Evolutionary conservation across 1,140 invertebrate species (phyloP), one percentile per base, ranked within the genome.

Genomic region (Scaptomyza hsui): DNA sequence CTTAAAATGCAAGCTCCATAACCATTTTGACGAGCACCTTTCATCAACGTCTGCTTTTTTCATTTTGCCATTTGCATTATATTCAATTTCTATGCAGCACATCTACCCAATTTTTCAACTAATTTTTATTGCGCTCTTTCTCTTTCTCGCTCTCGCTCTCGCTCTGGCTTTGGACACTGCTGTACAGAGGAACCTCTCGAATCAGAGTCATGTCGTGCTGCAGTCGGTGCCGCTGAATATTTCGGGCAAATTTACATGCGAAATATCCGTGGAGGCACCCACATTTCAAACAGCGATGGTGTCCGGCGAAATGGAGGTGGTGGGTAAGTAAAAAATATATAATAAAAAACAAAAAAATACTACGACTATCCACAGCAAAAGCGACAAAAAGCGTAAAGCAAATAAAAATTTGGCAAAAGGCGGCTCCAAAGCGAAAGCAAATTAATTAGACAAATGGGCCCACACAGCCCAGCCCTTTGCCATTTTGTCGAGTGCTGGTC

Each of bases 241-340:
- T 29, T 94, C 94, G 51, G 95, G 95, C 0, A 92, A 92, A 56
- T 97, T 95, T 91, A 95, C 94, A 67, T 97, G 96, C 91, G 96
- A 97, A 92, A 95, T 97, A 61, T 96, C 96, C 1, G 95, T 95
- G 1, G 96, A 97, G 90, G 95, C 95, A 10, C 96, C 96, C 1
- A 96, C 95, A 41, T 97, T 97, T 91, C 94, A 96, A 90, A 97
- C 96, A 0, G 94, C 94, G 1, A 94, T 95, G 76, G 94, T 94
- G 63, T 94, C 93, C 61, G 94, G 94, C 45, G 92, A 94, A 69
- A 94, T 96, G 94, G 94, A 95, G 78, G 94, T 97, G 57, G 94
- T 95, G 39, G 95, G 96, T 96, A 92, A 95, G 94, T 91, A 59
- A 69, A 63, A 61, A 55, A 29, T 29, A 29, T 29, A 29, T 49